Evolutionary conservation across 2,113 vertebrate genomes (phyloP).

Genomic region (Urocynchramus pylzowi): DNA sequence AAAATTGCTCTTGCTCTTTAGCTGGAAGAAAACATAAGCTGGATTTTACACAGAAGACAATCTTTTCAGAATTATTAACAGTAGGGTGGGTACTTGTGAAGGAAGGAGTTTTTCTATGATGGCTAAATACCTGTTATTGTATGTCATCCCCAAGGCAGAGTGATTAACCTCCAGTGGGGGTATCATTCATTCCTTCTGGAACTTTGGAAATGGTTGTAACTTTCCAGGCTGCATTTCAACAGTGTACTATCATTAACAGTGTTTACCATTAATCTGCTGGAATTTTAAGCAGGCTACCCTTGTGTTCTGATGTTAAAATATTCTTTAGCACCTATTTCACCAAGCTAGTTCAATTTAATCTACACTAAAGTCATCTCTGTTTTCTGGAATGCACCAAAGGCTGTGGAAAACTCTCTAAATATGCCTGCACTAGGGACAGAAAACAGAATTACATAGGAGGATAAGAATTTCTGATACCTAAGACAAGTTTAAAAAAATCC

Average conservation of each 20-base stretch:
- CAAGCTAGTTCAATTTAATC: not conserved
- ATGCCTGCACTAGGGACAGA: constrained; percentile 15
- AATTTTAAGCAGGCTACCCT: not conserved
- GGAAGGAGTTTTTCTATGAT: not conserved
- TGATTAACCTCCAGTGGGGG: not conserved
- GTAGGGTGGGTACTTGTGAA: not conserved
- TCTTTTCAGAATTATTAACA: not conserved
- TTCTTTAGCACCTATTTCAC: not conserved
- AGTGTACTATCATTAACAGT: too few species aligned
- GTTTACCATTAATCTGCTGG: not conserved
- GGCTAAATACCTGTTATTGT: not conserved
- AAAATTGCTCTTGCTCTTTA: not conserved
- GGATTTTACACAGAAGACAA: not conserved
- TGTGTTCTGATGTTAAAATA: not conserved
- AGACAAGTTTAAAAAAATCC: not conserved
- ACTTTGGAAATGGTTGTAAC: not conserved
- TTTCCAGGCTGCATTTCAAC: not conserved
- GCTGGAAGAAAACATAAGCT: not conserved
- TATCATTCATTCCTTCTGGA: not conserved
- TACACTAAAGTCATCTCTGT: not conserved
- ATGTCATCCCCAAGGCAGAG: not conserved
- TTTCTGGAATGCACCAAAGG: not conserved
- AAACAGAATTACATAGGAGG: not conserved
- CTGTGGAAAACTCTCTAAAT: not conserved
- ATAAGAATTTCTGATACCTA: not conserved